Evolutionary conservation across 2,797 vertebrate genomes (phyloP), one percentile per base, ranked within the genome.

Genomic region (Rousettus madagascariensis): DNA sequence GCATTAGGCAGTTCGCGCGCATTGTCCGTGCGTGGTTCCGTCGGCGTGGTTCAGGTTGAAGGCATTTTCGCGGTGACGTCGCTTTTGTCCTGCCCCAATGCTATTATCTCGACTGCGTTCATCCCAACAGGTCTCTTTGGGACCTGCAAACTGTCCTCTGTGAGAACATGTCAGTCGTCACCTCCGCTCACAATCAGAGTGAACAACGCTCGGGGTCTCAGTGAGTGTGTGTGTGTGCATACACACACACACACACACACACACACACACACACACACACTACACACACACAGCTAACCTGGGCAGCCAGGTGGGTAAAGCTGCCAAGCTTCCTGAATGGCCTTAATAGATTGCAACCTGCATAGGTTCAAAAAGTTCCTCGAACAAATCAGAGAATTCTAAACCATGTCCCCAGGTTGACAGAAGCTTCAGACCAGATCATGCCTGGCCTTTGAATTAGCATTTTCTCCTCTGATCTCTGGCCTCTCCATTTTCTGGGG

Each of bases 1-100:
- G 74, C 96, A 97, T 98, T 94, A 98, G 95, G 96, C 80, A 49
- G 94, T 98, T 98, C 96, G 98, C 95, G 88, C 80, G 96, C 93
- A 75, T 97, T 97, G 78, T 98, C 96, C 97, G 19, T 74, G 98
- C 98, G 98, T 97, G 98, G 98, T 98, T 98, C 99, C 98, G 98
- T 98, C 98, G 98, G 98, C 98, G 98, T 95, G 97, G 98, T 98
- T 98, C 98, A 92, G 96, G 87, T 98, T 98, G 98, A 98, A 98
- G 99, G 98, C 97, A 98, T 98, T 98, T 98, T 98, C 98, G 97
- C 98, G 98, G 97, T 96, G 98, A 97, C 97, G 98, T 95, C 97
- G 98, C 97, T 98, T 99, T 98, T 98, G 98, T 98, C 98, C 98
- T 98, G 94, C 43, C 98, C 94, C 28, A 30, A 91, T 55, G 95